These are phyloP conservation scores for Ailuropoda melanoleuca DNA, from an alignment of 2,113 vertebrate genomes.

Conservation along the genomic window DNA sequence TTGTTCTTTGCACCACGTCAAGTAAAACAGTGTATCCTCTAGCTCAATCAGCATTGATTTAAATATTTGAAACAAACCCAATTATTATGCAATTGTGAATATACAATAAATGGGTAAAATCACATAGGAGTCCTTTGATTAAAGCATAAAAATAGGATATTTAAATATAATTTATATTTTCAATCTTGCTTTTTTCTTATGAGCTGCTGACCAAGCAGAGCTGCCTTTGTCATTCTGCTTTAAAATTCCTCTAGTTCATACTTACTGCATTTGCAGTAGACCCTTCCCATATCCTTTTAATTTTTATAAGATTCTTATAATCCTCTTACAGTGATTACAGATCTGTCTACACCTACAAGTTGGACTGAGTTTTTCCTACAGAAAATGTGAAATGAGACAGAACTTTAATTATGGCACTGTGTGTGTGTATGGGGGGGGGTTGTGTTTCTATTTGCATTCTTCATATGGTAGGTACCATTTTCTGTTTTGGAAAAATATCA, in stretches of 20 bases:
- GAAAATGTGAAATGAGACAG: slow-evolving; percentile 34
- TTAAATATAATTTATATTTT: slow-evolving; percentile 34
- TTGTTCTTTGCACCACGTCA: background rate
- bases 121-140: background rate
- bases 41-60: background rate
- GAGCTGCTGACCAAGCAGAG: background rate
- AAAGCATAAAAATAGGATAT: background rate
- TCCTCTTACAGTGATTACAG: background rate
- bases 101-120: background rate
- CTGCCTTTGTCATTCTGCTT: background rate
- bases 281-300: background rate
- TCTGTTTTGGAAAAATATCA: slow-evolving; percentile 40
- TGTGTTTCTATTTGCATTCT: background rate
- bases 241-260: background rate
- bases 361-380: slow-evolving; percentile 4
- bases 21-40: background rate
- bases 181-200: background rate
- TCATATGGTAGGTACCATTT: background rate
- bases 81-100: background rate
- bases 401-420: background rate
- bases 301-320: background rate
- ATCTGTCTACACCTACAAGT: background rate
- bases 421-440: background rate
- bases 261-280: background rate
- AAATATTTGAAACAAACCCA: background rate